A percentile compares a stretch with the other conserved stretches of the same genome.
Evolutionary conservation across 2,888 invertebrate genomes (phyloP).

Genomic region (Chaetogeoica ovagalla): DNA sequence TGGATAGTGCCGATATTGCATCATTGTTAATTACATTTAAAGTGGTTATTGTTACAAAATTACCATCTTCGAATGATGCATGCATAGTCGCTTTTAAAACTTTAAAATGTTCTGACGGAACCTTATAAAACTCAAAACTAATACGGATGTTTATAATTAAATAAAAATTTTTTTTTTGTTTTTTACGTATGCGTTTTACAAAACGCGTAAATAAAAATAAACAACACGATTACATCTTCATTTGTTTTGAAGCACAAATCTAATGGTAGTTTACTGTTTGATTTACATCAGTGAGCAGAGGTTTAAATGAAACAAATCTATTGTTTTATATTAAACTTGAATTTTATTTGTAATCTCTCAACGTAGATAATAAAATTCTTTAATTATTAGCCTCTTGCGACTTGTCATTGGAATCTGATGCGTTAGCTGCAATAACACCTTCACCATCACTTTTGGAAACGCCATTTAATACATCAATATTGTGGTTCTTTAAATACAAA

Average conservation of each 20-base stretch:
- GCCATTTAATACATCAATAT: constrained; percentile 43
- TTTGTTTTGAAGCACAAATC: constrained; percentile 72
- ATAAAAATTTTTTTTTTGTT: constrained; percentile 18
- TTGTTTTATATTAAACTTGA: constrained; percentile 85
- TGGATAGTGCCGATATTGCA: too few species aligned
- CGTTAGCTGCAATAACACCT: constrained; percentile 56
- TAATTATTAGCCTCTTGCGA: constrained; percentile 40
- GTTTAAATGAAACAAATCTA: constrained; percentile 73
- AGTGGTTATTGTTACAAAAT: too few species aligned
- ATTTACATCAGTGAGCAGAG: constrained; percentile 82
- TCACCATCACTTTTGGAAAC: background rate
- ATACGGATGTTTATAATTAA: constrained; percentile 85
- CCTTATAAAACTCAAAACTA: constrained; percentile 78
- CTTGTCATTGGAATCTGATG: constrained; percentile 56
- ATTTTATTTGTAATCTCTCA: constrained; percentile 79
- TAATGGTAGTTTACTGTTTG: constrained; percentile 81
- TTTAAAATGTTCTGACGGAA: constrained; percentile 64
- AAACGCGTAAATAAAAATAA: constrained; percentile 29
- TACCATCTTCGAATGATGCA: constrained; percentile 66
- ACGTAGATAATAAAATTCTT: constrained; percentile 61
- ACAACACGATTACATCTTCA: constrained; percentile 63
- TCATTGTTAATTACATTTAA: too few species aligned
- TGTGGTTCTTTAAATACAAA: constrained; percentile 39
- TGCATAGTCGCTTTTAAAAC: constrained; percentile 62
- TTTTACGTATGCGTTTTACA: too few species aligned